Evolutionary conservation across 2,797 vertebrate species (phyloP).

Genomic region (Sylvia borin): DNA sequence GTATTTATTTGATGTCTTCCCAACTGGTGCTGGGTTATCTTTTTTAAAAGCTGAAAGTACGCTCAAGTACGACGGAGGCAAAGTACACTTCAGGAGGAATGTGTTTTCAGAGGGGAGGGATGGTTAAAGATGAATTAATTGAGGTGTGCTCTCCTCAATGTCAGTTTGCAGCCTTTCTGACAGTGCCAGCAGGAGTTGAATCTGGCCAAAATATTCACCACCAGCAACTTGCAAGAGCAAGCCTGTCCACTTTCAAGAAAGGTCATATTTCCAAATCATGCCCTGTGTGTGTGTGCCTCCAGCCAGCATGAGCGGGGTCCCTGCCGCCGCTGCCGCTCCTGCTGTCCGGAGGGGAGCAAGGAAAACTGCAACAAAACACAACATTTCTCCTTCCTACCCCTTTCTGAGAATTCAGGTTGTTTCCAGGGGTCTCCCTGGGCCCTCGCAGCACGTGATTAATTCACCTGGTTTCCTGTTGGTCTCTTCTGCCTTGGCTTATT

Average conservation of each 20-base stretch:
- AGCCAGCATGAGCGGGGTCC: not conserved
- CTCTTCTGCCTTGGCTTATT: not conserved
- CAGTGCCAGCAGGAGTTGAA: not conserved
- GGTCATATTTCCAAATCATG: not conserved
- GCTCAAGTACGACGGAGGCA: not conserved
- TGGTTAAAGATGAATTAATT: not conserved
- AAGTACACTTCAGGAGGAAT: not conserved
- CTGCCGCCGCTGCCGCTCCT: not conserved
- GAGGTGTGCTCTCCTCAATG: not conserved
- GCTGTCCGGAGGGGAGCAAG: not conserved
- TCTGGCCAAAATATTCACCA: not conserved
- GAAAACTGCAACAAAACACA: not conserved
- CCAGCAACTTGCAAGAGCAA: not conserved
- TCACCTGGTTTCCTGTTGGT: not conserved
- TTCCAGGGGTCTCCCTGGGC: not conserved
- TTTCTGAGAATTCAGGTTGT: not conserved
- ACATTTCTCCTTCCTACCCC: not conserved
- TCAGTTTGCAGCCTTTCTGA: not conserved
- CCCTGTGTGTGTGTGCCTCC: conserved; percentile 6
- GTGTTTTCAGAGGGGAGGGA: not conserved
- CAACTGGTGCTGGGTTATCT: not conserved
- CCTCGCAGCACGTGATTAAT: not conserved
- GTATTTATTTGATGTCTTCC: not conserved
- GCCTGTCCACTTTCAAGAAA: not conserved
- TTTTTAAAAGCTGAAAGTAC: not conserved